Evolutionary conservation across 1,140 invertebrate genomes (phyloP).

Genomic region (Pogonus chalceus): DNA sequence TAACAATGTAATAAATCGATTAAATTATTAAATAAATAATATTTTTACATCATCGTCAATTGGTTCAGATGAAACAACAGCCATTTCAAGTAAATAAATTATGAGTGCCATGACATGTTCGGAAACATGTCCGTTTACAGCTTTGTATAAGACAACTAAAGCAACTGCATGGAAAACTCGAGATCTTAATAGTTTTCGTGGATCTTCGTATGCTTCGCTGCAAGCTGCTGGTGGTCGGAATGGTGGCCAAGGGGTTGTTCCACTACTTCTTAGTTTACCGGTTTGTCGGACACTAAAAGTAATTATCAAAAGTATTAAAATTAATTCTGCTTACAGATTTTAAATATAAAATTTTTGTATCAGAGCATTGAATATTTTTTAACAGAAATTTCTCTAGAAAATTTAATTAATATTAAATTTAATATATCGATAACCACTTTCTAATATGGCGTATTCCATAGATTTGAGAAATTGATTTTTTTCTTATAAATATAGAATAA

Average conservation of each 20-base stretch:
- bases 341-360: too few species aligned
- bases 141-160: conserved; percentile 75
- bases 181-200: conserved; percentile 57
- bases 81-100: conserved; percentile 79
- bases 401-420: too few species aligned
- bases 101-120: conserved; percentile 78
- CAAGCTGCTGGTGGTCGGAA: conserved; percentile 60
- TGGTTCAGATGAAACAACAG: conserved; percentile 38
- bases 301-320: too few species aligned
- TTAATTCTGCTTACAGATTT: too few species aligned
- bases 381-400: too few species aligned
- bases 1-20: neutral
- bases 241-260: conserved; percentile 68
- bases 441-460: too few species aligned
- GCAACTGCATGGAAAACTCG: conserved; percentile 78
- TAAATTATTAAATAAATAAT: neutral
- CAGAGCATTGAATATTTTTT: too few species aligned
- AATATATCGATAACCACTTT: too few species aligned
- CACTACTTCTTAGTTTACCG: conserved; percentile 52
- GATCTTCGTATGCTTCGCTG: conserved; percentile 58
- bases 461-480: too few species aligned
- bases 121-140: conserved; percentile 63
- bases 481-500: too few species aligned
- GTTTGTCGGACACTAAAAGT: conserved; percentile 49
- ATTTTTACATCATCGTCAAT: neutral